These are phyloP conservation scores for Drosophila rubida DNA, from an alignment of 2,888 invertebrate species.

Conservation along the genomic window DNA sequence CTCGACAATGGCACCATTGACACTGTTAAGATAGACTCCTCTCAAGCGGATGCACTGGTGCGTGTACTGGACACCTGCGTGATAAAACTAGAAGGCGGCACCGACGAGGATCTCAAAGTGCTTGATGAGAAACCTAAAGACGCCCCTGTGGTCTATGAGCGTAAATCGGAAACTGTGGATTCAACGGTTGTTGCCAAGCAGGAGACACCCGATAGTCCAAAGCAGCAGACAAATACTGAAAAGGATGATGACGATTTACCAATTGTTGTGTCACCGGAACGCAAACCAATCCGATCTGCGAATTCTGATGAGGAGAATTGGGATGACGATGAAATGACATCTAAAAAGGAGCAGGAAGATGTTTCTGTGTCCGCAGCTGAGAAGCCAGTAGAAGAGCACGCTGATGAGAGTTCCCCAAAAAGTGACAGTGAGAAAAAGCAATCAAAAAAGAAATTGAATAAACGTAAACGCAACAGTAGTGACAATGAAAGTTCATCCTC, in stretches of 20 bases:
- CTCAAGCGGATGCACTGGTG: conserved; percentile 92
- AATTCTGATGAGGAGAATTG: conserved; percentile 82
- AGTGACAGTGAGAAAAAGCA: conserved; percentile 33
- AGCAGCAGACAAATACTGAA: conserved; percentile 53
- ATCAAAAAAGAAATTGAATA: conserved; percentile 61
- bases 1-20: conserved; percentile 90
- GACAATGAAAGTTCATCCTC: conserved; percentile 79
- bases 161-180: conserved; percentile 61
- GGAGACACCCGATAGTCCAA: conserved; percentile 77
- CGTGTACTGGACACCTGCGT: conserved; percentile 97
- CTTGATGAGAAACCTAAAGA: conserved; percentile 89
- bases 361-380: conserved; percentile 12
- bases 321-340: conserved; percentile 65
- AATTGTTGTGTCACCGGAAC: conserved; percentile 74
- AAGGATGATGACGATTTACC: conserved; percentile 61
- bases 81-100: conserved; percentile 97
- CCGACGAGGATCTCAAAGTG: conserved; percentile 93
- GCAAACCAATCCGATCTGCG: conserved; percentile 35
- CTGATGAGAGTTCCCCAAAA: conserved; percentile 46
- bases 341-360: conserved; percentile 27
- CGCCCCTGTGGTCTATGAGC: conserved; percentile 65
- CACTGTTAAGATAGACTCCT: conserved; percentile 93
- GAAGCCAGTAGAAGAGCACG: conserved; percentile 32
- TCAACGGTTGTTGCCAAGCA: conserved; percentile 28
- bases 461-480: conserved; percentile 75